A percentile compares a stretch with the other conserved stretches of the same genome.
phyloP scores from a whole-genome alignment of 64 coral and sea anemone genomes.

The Montipora sp. region DNA sequence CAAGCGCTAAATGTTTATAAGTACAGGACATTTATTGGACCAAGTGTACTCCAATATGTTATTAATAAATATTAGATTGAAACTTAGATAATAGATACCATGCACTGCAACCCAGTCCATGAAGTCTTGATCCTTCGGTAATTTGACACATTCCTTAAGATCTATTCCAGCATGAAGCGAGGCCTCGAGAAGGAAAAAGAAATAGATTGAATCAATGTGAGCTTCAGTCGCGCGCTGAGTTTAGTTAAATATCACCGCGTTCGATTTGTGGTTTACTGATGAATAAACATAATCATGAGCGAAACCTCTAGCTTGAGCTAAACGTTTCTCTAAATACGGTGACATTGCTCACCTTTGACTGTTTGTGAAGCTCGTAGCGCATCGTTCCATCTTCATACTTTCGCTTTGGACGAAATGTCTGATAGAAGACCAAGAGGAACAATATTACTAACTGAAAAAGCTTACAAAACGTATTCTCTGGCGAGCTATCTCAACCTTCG shows the following conservation, averaged over 20 bases:
- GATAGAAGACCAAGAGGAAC: slow-evolving; percentile 19
- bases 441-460: background rate
- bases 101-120: slow-evolving; percentile 99
- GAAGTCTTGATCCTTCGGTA: slow-evolving; percentile 86
- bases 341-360: slow-evolving; percentile 81
- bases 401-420: slow-evolving; percentile 98
- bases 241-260: background rate
- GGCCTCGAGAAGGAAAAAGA: slow-evolving; percentile 72
- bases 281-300: background rate
- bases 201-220: background rate
- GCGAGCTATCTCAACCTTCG: background rate
- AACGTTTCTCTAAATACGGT: background rate
- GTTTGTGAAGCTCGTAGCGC: slow-evolving; percentile 96
- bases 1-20: slow-evolving; percentile 1
- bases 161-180: slow-evolving; percentile 90
- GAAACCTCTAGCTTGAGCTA: background rate
- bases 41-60: background rate
- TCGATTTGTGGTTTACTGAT: background rate
- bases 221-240: background rate
- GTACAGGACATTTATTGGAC: background rate
- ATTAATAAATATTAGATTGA: background rate
- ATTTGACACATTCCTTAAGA: slow-evolving; percentile 92
- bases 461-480: background rate
- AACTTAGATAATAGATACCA: slow-evolving; percentile 60
- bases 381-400: slow-evolving; percentile 90